A percentile compares a stretch with the other conserved stretches of the same genome.
These are phyloP conservation scores for Chromobotia macracanthus DNA, from an alignment of 2,797 vertebrate genomes.

Conservation along the genomic window DNA sequence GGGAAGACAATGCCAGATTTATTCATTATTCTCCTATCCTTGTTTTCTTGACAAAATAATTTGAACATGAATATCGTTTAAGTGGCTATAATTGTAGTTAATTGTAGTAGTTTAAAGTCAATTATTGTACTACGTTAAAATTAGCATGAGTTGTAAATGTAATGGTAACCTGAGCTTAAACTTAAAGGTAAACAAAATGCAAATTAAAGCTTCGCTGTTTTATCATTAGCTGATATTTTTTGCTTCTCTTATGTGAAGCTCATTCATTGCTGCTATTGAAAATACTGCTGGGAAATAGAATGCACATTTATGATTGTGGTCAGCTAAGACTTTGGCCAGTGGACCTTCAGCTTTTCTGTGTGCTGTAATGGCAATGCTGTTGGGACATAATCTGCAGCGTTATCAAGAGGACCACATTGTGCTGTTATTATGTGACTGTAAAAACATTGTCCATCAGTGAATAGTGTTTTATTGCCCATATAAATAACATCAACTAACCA, in stretches of 20 bases:
- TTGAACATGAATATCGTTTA: background rate
- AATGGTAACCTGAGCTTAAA: background rate
- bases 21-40: background rate
- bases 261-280: background rate
- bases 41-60: background rate
- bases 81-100: background rate
- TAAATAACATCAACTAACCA: background rate
- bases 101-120: background rate
- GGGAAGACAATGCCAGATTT: constrained; percentile 8
- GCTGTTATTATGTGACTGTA: constrained; percentile 58
- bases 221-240: background rate
- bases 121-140: constrained; percentile 3
- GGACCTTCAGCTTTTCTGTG: constrained; percentile 67
- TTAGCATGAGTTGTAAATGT: background rate
- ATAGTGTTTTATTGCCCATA: background rate
- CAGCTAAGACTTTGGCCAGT: constrained; percentile 60
- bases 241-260: constrained; percentile 1
- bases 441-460: constrained; percentile 57
- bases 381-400: constrained; percentile 39
- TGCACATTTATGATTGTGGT: constrained; percentile 30
- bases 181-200: background rate
- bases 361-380: constrained; percentile 55
- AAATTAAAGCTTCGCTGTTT: background rate
- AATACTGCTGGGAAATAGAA: constrained; percentile 22
- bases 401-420: constrained; percentile 60